A percentile compares a stretch with the other conserved stretches of the same genome.
These are phyloP conservation scores for Nothocercus julius DNA, from an alignment of 2,113 vertebrate species.

Conservation along the genomic window DNA sequence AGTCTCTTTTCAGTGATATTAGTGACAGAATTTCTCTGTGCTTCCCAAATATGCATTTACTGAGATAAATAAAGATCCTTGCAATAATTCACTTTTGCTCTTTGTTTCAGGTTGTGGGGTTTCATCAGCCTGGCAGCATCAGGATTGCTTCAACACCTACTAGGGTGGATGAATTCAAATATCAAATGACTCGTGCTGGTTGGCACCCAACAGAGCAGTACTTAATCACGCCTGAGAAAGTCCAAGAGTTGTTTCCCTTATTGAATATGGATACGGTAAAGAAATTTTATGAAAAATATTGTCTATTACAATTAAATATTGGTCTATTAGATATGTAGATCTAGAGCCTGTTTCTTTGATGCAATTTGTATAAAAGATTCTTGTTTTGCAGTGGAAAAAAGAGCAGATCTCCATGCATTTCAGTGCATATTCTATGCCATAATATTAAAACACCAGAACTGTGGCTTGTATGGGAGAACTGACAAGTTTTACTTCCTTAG, in stretches of 20 bases:
- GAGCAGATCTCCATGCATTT: neutral
- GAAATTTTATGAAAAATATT: neutral
- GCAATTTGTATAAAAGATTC: neutral
- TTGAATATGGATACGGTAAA: conserved; percentile 90
- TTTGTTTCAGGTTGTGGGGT: conserved; percentile 86
- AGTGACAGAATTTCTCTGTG: neutral
- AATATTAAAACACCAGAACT: neutral
- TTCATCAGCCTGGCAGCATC: conserved; percentile 95
- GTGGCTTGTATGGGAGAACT: neutral
- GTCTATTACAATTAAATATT: neutral
- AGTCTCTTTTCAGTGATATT: neutral
- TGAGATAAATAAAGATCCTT: neutral
- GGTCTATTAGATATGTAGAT: neutral
- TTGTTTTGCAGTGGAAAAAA: neutral
- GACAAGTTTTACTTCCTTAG: neutral
- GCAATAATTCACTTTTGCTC: neutral
- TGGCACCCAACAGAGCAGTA: conserved; percentile 91
- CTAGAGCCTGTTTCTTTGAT: neutral
- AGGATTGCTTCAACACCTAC: conserved; percentile 89
- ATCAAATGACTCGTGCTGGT: conserved; percentile 91
- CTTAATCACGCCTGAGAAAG: conserved; percentile 88
- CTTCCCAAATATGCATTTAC: neutral
- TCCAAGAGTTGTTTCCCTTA: conserved; percentile 90
- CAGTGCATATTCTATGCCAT: neutral
- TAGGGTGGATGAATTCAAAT: conserved; percentile 94